Evolutionary conservation across 1,140 invertebrate species (phyloP), one percentile per base, ranked within the genome.

Genomic region (Dreissena rostriformis): DNA sequence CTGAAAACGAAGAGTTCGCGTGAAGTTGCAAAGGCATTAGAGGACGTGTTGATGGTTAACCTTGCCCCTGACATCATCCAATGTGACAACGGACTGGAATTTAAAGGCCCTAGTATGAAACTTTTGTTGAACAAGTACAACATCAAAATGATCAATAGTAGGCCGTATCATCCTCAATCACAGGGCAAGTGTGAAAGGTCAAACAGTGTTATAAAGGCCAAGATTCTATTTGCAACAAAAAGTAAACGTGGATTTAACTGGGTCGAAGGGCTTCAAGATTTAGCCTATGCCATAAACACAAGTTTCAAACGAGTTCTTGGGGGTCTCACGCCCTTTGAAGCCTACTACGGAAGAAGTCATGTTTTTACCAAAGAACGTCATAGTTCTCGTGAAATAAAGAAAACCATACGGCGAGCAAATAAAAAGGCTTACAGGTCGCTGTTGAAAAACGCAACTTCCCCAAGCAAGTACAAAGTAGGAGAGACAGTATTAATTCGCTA

Each of bases 191-290:
- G 70, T 29, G 70, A 39, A 72, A 24, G 29, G 29, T 15, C 70
- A n/a, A 72, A 72, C 70, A n/a, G 29, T n/a, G 22, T 49, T 28
- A 26, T 72, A 49, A 72, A 29, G 70, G 29, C n/a, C 14, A 72
- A 72, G 29, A 72, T 39, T 29, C 29, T 72, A 24, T 72, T 72
- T 72, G 70, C 70, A 15, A 26, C 24, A 15, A 72, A 29, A 72
- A 72, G 70, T 26, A 72, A 72, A 67, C 22, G 22, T n/a, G 70
- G 70, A 15, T 72, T 72, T 72, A 72, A 72, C 70, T 72, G 70
- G 70, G 70, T 72, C 29, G 15, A 57, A 57, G 53, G 53, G 53
- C 53, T 57, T 57, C 53, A 57, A 57, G 53, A 57, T 57, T 57
- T 57, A 57, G 53, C 53, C 53, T 57, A 57, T 57, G 53, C 53